Conservation (phyloP, 1,140 invertebrate species). For the Temnothorax curvispinosus region DNA sequence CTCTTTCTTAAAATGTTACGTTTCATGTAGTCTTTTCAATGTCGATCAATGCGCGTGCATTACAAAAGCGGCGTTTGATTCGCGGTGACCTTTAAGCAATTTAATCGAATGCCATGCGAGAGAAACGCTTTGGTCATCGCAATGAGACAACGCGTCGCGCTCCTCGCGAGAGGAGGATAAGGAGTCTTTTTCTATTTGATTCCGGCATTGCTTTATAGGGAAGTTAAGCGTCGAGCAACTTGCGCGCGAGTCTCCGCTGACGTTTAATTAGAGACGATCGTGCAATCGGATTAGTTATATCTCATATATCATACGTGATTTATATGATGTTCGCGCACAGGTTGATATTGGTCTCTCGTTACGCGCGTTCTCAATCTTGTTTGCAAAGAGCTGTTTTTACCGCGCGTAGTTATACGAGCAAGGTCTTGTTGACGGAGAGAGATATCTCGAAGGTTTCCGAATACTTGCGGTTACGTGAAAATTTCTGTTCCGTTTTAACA, state of each 20-base stretch:
- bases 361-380: neutral
- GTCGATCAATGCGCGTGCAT: neutral
- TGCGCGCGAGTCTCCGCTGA: neutral
- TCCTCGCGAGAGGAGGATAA: neutral
- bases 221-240: neutral
- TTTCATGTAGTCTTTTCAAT: neutral
- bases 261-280: neutral
- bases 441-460: neutral
- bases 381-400: neutral
- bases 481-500: neutral
- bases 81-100: slow-evolving; percentile 6
- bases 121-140: neutral
- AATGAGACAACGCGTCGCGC: neutral
- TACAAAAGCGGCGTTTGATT: neutral
- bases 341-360: neutral
- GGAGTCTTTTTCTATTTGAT: slow-evolving; percentile 24
- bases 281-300: slow-evolving; percentile 7
- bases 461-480: neutral
- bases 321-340: neutral
- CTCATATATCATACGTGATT: neutral
- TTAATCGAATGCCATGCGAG: neutral
- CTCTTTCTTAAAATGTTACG: neutral
- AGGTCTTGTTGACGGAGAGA: neutral
- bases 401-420: neutral
- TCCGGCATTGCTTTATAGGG: slow-evolving; percentile 47